A percentile compares a stretch with the other conserved stretches of the same genome.
Evolutionary conservation across 2,113 vertebrate genomes (phyloP).

Genomic region (Vimba vimba): DNA sequence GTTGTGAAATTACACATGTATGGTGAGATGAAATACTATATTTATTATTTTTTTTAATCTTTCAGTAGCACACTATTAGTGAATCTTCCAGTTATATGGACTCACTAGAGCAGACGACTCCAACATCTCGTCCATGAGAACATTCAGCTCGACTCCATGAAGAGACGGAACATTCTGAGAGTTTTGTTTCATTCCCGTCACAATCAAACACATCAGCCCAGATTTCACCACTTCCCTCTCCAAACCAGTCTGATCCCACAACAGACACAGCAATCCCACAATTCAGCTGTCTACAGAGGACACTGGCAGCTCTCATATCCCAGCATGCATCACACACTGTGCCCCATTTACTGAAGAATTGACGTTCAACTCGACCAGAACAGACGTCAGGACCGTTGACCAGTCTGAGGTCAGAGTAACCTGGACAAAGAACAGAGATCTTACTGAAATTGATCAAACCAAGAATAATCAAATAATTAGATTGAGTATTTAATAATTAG

Average conservation of each 20-base stretch:
- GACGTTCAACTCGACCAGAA: conserved; percentile 15
- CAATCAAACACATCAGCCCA: conserved; percentile 58
- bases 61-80: too few relatives aligned
- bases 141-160: conserved; percentile 59
- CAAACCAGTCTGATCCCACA: conserved; percentile 50
- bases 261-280: conserved; percentile 57
- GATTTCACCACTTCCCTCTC: conserved; percentile 40
- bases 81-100: too few relatives aligned
- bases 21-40: too few relatives aligned
- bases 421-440: background rate
- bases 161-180: conserved; percentile 43
- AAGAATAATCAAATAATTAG: too few relatives aligned
- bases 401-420: conserved; percentile 7
- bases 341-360: background rate
- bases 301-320: conserved; percentile 51
- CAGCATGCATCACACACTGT: conserved; percentile 52
- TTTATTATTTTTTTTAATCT: too few relatives aligned
- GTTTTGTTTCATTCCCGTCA: conserved; percentile 52
- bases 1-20: too few relatives aligned
- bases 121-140: conserved; percentile 31
- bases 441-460: too few relatives aligned
- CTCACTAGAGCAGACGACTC: conserved; percentile 31
- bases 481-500: too few relatives aligned
- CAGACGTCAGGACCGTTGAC: too few relatives aligned
- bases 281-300: conserved; percentile 56